phyloP scores from a whole-genome alignment of 2,113 vertebrate genomes.

The Mormoops blainvillei region DNA sequence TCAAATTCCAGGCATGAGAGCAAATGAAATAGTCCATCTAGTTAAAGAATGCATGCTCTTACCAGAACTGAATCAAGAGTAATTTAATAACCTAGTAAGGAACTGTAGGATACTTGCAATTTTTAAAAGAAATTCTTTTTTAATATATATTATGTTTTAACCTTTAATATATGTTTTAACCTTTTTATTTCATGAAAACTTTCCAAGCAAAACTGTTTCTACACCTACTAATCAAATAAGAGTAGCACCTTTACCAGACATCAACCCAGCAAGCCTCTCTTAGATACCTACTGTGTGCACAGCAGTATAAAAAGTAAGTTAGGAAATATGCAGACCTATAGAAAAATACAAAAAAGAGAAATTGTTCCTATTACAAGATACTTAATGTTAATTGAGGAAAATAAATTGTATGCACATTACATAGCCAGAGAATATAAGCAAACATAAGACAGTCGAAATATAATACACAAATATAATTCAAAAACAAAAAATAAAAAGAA shows the following conservation, averaged over 20 bases:
- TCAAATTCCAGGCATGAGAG: conserved; percentile 42
- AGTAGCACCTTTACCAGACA: neutral
- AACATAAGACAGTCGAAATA: neutral
- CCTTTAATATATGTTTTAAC: neutral
- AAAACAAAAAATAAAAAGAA: neutral
- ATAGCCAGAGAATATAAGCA: neutral
- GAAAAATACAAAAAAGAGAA: neutral
- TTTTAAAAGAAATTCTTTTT: neutral
- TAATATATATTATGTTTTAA: neutral
- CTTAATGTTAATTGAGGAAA: neutral
- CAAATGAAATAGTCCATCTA: conserved; percentile 40
- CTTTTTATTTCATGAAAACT: neutral
- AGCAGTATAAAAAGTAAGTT: neutral
- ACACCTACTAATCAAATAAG: neutral
- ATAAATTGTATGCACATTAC: neutral
- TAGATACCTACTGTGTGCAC: neutral
- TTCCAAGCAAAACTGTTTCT: neutral
- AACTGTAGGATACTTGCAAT: neutral
- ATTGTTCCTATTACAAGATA: neutral
- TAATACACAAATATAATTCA: neutral
- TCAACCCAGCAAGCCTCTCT: neutral
- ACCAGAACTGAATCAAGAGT: conserved; percentile 29
- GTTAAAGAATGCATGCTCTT: conserved; percentile 6
- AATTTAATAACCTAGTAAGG: neutral
- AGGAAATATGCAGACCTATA: neutral